A percentile compares a stretch with the other conserved stretches of the same genome.
These are phyloP conservation scores for Thera obeliscata DNA, from an alignment of 2,888 invertebrate species.

Conservation along the genomic window DNA sequence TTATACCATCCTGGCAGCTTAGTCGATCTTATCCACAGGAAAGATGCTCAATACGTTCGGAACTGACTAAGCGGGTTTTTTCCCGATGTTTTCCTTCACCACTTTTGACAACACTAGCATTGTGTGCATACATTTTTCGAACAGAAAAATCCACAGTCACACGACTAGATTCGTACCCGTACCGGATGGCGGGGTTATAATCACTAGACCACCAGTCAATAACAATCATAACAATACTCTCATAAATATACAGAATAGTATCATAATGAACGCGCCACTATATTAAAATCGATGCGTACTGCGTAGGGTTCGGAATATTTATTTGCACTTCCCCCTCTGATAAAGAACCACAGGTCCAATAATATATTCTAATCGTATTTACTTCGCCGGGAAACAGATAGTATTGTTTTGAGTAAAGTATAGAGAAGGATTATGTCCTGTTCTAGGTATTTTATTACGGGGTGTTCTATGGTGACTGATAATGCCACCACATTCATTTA, in stretches of 20 bases:
- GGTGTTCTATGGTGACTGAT: slow-evolving; percentile 1
- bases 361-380: slow-evolving; percentile 27
- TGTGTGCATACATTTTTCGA: no score
- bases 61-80: no score
- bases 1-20: no score
- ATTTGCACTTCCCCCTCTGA: slow-evolving; percentile 25
- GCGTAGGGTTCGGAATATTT: slow-evolving; percentile 29
- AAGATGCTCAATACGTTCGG: no score
- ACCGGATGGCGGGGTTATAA: no score
- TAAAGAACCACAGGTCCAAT: slow-evolving; percentile 16
- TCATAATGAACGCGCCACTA: slow-evolving; percentile 25
- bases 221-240: not conserved
- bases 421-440: slow-evolving; percentile 7
- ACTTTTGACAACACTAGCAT: no score
- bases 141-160: no score
- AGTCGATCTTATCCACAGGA: no score
- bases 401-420: slow-evolving; percentile 25
- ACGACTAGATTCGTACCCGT: no score
- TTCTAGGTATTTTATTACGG: slow-evolving; percentile 10
- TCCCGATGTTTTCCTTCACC: no score
- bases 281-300: slow-evolving; percentile 31
- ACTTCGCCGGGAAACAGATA: slow-evolving; percentile 22
- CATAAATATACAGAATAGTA: slow-evolving; percentile 20
- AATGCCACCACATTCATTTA: not conserved
- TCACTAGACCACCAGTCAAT: no score